Percentiles rank a stretch among this genome's conserved stretches.
phyloP scores from a whole-genome alignment of 2,888 invertebrate genomes.

The Drosophila nigricruria region DNA sequence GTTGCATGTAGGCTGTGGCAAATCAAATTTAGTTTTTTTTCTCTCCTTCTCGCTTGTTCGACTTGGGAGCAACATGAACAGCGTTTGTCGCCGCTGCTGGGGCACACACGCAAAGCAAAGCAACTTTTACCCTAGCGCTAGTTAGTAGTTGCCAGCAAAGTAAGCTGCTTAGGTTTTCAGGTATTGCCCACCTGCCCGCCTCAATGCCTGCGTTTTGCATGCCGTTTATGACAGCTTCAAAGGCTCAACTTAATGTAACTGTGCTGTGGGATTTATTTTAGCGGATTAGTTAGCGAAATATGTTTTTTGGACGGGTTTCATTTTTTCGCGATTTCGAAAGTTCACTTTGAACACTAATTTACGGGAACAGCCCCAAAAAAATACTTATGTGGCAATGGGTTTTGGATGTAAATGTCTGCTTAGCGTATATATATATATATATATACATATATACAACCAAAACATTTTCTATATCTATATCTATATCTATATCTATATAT shows the following conservation, averaged over 20 bases:
- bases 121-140: slow-evolving; percentile 40
- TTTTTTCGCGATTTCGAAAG: slow-evolving; percentile 38
- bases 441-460: no score
- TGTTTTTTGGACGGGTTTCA: slow-evolving; percentile 19
- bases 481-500: no score
- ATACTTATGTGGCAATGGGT: background rate
- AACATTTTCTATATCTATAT: no score
- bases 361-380: background rate
- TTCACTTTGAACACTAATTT: slow-evolving; percentile 22
- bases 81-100: slow-evolving; percentile 59
- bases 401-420: background rate
- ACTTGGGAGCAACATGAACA: slow-evolving; percentile 53
- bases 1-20: slow-evolving; percentile 64
- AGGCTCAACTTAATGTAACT: slow-evolving; percentile 29
- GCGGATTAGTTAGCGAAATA: slow-evolving; percentile 39
- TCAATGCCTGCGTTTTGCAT: slow-evolving; percentile 45
- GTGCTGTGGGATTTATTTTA: slow-evolving; percentile 39
- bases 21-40: background rate
- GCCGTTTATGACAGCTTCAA: slow-evolving; percentile 46
- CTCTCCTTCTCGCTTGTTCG: slow-evolving; percentile 18
- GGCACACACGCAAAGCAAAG: slow-evolving; percentile 59
- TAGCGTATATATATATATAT: no score
- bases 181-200: slow-evolving; percentile 35
- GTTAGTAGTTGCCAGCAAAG: slow-evolving; percentile 25
- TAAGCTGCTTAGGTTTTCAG: slow-evolving; percentile 60